Base-by-base conservation (phyloP, 2,113 vertebrate genomes). In the Seriola aureovittata region DNA sequence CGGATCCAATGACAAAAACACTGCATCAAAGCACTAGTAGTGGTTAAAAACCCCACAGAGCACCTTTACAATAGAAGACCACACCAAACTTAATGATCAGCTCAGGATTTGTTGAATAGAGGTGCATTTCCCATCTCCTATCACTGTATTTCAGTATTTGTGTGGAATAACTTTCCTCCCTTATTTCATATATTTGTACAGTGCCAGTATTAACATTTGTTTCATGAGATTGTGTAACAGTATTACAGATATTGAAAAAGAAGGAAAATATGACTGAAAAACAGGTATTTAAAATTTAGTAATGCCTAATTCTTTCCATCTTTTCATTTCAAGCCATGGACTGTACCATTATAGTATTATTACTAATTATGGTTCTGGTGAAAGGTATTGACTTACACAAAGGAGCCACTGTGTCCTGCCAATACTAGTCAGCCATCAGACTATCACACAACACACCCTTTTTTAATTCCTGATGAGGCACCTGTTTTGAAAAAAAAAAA, bases 171-270 rank as follows among this genome's bases (percentile, higher is more conserved):
- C 2, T 9, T 5, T 13, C 3, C 4, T 38, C 16, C 25, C 44
- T 34, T 12, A 8, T 46, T 29, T 50, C 13, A 34, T 57, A 17
- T 40, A 48, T 66, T 46, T 65, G 59, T 54, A 11, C 21, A 62
- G 17, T 55, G 14, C 57, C 36, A 82, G 71, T 75, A 60, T 78
- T 44, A 65, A 14, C 1, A 36, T 67, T 76, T 34, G 17, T 80
- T 62, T 68, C 4, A 16, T 48, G 21, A 0, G 4, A 29, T 29
- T 42, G n/a, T 4, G 36, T 13, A 60, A 38, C 29, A 50, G 11
- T 38, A 7, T 52, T 32, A 23, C 1, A 21, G 29, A 21, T 58
- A 7, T 62, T 64, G 10, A 29, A 23, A 60, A 65, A 65, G 29
- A 10, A 25, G 16, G 23, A 48, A 59, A 59, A 38, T 50, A n/a